phyloP scores from a whole-genome alignment of 2,888 invertebrate genomes.

The Halictus ligatus region DNA sequence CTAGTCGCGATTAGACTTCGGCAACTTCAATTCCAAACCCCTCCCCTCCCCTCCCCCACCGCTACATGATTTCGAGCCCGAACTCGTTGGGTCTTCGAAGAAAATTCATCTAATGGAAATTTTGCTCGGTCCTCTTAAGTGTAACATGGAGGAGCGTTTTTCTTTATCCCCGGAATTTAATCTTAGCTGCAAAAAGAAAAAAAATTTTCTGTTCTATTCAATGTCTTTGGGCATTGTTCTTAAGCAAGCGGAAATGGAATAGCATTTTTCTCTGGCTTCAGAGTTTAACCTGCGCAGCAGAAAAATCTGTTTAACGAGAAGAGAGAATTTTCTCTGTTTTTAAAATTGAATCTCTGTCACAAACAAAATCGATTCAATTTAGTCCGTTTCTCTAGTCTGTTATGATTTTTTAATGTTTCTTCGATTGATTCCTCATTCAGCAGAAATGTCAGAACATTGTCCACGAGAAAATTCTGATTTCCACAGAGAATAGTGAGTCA shows the following conservation, averaged over 20 bases:
- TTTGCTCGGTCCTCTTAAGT: not conserved
- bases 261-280: not conserved
- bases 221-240: not conserved
- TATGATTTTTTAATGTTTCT: too few relatives aligned
- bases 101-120: not conserved
- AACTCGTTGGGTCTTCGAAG: not conserved
- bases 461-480: too few relatives aligned
- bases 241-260: not conserved
- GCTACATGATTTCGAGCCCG: not conserved
- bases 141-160: not conserved
- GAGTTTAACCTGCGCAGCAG: too few relatives aligned
- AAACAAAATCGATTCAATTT: too few relatives aligned
- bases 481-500: not conserved
- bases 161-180: not conserved
- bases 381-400: too few relatives aligned
- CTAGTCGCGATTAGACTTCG: not conserved
- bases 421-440: too few relatives aligned
- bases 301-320: too few relatives aligned
- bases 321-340: too few relatives aligned
- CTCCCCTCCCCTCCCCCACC: not conserved
- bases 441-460: too few relatives aligned
- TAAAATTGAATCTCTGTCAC: too few relatives aligned
- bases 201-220: not conserved
- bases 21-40: not conserved
- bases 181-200: not conserved